phyloP scores from a whole-genome alignment of 2,888 invertebrate genomes.

The Romanomermis culicivorax region DNA sequence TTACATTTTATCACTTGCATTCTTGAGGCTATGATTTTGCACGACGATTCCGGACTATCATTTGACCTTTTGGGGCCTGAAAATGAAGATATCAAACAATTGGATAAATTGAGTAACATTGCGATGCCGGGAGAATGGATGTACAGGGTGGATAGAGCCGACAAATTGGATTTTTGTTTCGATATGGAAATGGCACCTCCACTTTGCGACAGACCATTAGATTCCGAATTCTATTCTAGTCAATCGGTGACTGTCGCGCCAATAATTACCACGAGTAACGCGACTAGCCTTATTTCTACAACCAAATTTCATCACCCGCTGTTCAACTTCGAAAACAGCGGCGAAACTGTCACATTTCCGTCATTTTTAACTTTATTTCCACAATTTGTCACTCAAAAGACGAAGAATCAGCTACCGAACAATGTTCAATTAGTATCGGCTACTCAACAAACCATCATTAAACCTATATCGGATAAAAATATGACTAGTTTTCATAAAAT shows the following conservation, averaged over 20 bases:
- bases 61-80: constrained; percentile 26
- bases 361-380: constrained; percentile 23
- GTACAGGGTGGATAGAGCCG: constrained; percentile 11
- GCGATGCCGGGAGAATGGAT: constrained; percentile 17
- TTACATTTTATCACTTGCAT: too few relatives aligned
- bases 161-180: not conserved
- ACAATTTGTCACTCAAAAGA: constrained; percentile 13
- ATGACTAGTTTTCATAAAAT: not conserved
- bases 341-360: constrained; percentile 17
- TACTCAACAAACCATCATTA: too few relatives aligned
- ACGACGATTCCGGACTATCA: constrained; percentile 18
- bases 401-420: not conserved
- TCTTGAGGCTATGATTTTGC: constrained; percentile 21
- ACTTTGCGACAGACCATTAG: not conserved
- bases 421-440: not conserved
- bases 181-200: not conserved
- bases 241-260: not conserved
- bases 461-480: too few relatives aligned
- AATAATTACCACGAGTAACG: not conserved
- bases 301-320: not conserved
- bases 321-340: not conserved
- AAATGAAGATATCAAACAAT: constrained; percentile 21
- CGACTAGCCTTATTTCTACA: not conserved
- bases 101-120: constrained; percentile 22
- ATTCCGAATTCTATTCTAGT: not conserved